Conservation (phyloP, 2,888 invertebrate species). For the Clivina fossor region DNA sequence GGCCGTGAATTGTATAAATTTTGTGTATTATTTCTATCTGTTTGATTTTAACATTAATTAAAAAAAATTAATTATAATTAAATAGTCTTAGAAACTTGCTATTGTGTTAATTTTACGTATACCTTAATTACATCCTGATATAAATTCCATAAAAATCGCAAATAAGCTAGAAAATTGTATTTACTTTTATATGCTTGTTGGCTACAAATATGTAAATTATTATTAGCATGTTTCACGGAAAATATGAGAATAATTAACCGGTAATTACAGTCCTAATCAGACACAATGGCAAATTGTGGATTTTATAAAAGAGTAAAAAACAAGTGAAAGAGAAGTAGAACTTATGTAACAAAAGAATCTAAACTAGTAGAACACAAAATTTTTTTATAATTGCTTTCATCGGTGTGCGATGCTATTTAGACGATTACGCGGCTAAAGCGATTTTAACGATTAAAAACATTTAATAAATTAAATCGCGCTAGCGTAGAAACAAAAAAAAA, state of each 20-base stretch:
- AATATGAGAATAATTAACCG: conserved; percentile 17
- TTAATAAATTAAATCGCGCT: conserved; percentile 28
- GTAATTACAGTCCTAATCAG: conserved; percentile 26
- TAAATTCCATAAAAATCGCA: no score
- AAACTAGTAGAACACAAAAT: no score
- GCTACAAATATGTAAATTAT: conserved; percentile 24
- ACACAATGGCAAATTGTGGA: conserved; percentile 19
- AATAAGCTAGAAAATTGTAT: no score
- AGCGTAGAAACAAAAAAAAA: no score
- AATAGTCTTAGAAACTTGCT: no score
- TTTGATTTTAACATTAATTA: no score
- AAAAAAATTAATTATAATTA: no score
- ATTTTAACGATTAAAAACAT: conserved; percentile 20
- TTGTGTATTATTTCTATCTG: no score
- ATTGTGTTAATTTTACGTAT: no score
- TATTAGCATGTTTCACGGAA: conserved; percentile 23
- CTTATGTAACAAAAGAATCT: conserved; percentile 16
- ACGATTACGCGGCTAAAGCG: conserved; percentile 21
- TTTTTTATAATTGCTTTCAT: conserved; percentile 24
- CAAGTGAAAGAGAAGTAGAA: conserved; percentile 7
- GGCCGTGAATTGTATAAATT: no score
- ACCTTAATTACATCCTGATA: no score
- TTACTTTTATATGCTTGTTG: no score
- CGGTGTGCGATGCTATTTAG: conserved; percentile 7
- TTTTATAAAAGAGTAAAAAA: conserved; percentile 19